Conservation (phyloP, 2,797 vertebrate genomes). For the Anisognathus igniventris region DNA sequence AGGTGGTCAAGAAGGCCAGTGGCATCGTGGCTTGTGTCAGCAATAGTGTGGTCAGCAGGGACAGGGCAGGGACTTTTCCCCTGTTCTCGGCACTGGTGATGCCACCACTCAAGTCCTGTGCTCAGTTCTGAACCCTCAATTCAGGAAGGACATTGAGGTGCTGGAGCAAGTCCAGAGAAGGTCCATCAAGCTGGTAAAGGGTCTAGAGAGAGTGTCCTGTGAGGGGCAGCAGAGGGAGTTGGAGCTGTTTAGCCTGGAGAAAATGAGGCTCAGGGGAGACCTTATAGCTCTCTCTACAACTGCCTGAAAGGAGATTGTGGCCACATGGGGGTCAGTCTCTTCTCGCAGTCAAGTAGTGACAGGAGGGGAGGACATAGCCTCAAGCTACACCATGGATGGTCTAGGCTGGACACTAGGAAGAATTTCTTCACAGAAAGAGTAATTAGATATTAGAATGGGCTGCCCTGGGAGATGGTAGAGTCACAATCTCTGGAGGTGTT, state of each 20-base stretch:
- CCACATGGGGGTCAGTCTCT: neutral
- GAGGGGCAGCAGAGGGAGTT: neutral
- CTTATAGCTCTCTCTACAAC: neutral
- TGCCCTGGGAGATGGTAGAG: neutral
- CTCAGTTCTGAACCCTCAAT: neutral
- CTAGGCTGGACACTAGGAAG: neutral
- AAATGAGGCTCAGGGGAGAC: neutral
- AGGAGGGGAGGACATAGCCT: neutral
- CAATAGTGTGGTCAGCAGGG: neutral
- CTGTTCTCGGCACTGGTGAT: fast-evolving
- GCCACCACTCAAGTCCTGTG: fast-evolving
- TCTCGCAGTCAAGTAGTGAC: neutral
- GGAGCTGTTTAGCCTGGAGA: neutral
- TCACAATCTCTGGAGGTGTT: neutral
- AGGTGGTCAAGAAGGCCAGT: neutral
- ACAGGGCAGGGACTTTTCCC: fast-evolving
- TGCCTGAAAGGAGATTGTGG: neutral
- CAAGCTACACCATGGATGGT: neutral
- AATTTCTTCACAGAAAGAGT: neutral
- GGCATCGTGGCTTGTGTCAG: neutral
- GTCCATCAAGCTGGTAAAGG: fast-evolving
- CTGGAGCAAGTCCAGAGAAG: neutral
- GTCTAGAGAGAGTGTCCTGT: neutral
- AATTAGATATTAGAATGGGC: neutral
- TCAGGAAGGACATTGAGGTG: neutral